Evolutionary conservation across 1,140 invertebrate species (phyloP).

Genomic region (Meloidogyne floridensis): DNA sequence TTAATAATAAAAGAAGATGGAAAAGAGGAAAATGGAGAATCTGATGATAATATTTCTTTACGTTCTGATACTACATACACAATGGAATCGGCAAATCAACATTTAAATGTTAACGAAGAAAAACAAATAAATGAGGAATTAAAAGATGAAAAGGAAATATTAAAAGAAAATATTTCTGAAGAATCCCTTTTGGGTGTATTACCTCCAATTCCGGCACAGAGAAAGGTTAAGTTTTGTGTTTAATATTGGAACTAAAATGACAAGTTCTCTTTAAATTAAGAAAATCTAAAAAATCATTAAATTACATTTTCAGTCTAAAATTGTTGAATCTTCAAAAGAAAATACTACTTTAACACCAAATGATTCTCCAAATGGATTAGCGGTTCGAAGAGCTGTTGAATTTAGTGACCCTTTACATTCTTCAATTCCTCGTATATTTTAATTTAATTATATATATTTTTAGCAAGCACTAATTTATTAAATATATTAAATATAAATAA

Average conservation of each 20-base stretch:
- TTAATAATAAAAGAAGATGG: constrained; percentile 14
- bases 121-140: not conserved
- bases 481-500: too few relatives aligned
- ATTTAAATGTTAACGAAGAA: constrained; percentile 5
- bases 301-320: not conserved
- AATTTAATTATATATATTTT: not conserved
- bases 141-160: constrained; percentile 4
- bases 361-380: constrained; percentile 10
- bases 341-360: not conserved
- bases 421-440: constrained; percentile 54
- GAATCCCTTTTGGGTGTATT: constrained; percentile 17
- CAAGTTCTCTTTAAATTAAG: too few relatives aligned
- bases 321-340: not conserved
- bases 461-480: too few relatives aligned
- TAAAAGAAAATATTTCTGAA: not conserved
- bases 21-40: constrained; percentile 12
- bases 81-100: constrained; percentile 2
- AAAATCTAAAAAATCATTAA: too few relatives aligned
- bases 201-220: constrained; percentile 1
- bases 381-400: constrained; percentile 38
- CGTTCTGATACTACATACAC: constrained; percentile 32
- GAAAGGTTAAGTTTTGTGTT: not conserved
- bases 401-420: constrained; percentile 55
- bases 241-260: too few relatives aligned
- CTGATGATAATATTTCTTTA: constrained; percentile 15